A percentile compares a stretch with the other conserved stretches of the same genome.
Evolutionary conservation across 2,113 vertebrate species (phyloP).

Genomic region (Callipepla squamata): DNA sequence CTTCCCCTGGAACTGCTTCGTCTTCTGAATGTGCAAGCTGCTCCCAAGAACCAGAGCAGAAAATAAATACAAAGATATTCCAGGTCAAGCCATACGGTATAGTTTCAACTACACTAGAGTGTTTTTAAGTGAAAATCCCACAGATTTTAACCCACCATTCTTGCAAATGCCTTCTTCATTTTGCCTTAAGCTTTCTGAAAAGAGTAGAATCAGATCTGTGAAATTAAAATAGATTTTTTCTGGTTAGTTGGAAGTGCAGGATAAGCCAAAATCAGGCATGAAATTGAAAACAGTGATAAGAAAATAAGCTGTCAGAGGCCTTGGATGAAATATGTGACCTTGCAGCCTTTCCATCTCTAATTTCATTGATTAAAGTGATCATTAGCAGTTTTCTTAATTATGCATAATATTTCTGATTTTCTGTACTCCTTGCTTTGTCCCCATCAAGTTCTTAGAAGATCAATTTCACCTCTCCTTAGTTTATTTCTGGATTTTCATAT

Average conservation of each 20-base stretch:
- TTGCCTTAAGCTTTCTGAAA: background rate
- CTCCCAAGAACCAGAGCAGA: background rate
- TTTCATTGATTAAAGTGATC: slow-evolving; percentile 23
- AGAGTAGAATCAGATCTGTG: background rate
- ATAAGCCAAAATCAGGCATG: slow-evolving; percentile 46
- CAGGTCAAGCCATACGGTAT: background rate
- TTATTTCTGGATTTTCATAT: background rate
- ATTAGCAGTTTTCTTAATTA: slow-evolving; percentile 16
- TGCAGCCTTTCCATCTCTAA: background rate
- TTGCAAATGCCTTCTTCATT: background rate
- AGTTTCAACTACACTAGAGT: background rate
- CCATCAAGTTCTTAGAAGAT: background rate
- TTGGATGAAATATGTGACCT: background rate
- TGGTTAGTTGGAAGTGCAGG: background rate
- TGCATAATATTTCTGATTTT: background rate
- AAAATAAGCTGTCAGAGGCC: slow-evolving; percentile 4
- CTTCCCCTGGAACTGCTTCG: background rate
- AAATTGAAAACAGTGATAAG: slow-evolving; percentile 55
- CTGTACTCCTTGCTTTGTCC: background rate
- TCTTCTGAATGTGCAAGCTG: background rate
- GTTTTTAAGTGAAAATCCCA: background rate
- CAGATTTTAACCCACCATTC: background rate
- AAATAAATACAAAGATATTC: background rate
- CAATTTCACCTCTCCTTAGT: background rate
- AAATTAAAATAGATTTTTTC: slow-evolving; percentile 13